Base-by-base conservation (phyloP, 2,888 invertebrate genomes). In the Amblyjoppa fuscipennis region DNA sequence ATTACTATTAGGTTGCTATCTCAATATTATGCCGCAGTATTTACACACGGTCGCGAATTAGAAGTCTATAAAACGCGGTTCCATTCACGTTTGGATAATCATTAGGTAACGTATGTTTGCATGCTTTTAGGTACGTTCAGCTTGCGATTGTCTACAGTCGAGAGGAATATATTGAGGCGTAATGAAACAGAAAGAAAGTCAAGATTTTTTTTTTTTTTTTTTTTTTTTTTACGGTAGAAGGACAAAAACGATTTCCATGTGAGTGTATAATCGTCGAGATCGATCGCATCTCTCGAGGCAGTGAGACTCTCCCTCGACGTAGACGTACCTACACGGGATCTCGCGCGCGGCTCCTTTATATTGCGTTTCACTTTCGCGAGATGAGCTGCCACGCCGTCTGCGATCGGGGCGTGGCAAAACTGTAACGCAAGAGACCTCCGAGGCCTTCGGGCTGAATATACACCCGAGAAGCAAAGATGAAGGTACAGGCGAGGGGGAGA, bases 351-450 rank as follows among this genome's bases (percentile, higher is more conserved):
- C 92, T 92, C 90, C 91, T 93, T 93, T 92, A 92, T 92, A 92
- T 92, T 93, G 93, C 93, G 93, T 94, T 94, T 93, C 94, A 94
- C 94, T 94, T 94, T 94, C 93, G 93, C 93, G 93, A 88, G 88
- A 94, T 93, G 94, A 93, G 93, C 92, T 91, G 86, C 83, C 71
- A 77, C 86, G 81, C 82, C 87, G 87, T 83, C 81, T 79, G 84
- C 81, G 83, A 92, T 92, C 91, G 90, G 93, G 93, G 93, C 93
- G 93, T 93, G 93, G 93, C 93, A 93, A 92, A 93, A 93, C 92
- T 93, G 93, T 93, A 94, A 93, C 93, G 93, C 93, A 93, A 93
- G 90, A 91, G 90, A 89, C 89, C 90, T 89, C 91, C 91, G 91
- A 93, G 91, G 92, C 92, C 92, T 90, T 89, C 87, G 87, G 86